Evolutionary conservation across 1,140 invertebrate species (phyloP), one percentile per base, ranked within the genome.

Genomic region (Coptotermes formosanus): DNA sequence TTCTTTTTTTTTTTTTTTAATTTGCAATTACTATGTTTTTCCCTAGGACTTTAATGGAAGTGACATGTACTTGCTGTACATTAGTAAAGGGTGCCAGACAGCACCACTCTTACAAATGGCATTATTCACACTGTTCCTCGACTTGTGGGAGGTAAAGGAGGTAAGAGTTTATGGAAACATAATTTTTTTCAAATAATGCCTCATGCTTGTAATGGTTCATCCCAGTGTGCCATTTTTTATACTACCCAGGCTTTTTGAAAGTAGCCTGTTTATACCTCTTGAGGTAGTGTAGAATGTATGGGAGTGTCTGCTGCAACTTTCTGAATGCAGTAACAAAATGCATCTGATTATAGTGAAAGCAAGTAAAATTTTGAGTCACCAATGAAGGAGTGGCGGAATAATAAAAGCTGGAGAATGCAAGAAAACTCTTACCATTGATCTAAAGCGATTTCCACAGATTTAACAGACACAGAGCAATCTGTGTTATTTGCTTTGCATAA

Each of bases 121-220:
- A n/a, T 83, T 48, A 43, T 83, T 38, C 82, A 48, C n/a, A n/a
- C 45, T 59, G 12, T 32, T 25, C 45, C 45, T 12, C 16, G 83
- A 52, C 43, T 84, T 52, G 43, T 25, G 19, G 83, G 83, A 12
- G 83, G 83, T 19, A 84, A 84, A 84, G 83, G 83, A 48, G 83
- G 64, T 75, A 30, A 30, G 64, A 6, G 2, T 4, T 55, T 4
- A 4, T 21, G 16, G 0, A 55, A 55, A 55, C 52, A 55, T 55
- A 25, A 30, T n/a, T 9, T 55, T 75, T 8, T 30, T n/a, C 7
- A 75, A 30, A 75, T 75, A 75, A 3, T 75, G 64, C 14, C 25
- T 75, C 9, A n/a, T n/a, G n/a, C 25, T 2, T 64, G 21, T n/a
- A 64, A 25, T n/a, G 64, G 11, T 23, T 75, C 6, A 0, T n/a